Percentiles rank a stretch among this genome's conserved stretches.
Conservation (phyloP, 1,140 invertebrate genomes). For the Drosophila oshimai region DNA sequence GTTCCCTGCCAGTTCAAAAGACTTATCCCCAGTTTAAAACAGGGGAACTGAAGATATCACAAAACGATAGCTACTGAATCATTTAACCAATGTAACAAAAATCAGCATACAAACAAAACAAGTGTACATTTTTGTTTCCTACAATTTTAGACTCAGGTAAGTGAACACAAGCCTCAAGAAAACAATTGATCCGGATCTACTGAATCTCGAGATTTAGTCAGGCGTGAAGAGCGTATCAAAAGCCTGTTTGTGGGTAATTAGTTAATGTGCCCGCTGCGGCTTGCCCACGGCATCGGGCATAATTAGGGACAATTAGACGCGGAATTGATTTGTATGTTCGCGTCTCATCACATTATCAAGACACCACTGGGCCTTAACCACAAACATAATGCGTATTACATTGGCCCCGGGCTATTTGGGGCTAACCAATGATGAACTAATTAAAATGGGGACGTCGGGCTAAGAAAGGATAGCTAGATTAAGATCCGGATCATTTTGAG, state of each 20-base stretch:
- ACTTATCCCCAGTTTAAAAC: too few species aligned
- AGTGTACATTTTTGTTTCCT: too few species aligned
- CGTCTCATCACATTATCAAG: conserved; percentile 5
- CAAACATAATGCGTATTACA: conserved; percentile 14
- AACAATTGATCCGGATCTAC: too few species aligned
- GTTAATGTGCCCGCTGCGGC: conserved; percentile 10
- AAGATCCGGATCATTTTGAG: too few species aligned
- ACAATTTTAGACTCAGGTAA: too few species aligned
- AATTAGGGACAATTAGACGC: conserved; percentile 43
- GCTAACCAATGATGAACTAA: background rate
- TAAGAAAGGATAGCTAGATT: background rate
- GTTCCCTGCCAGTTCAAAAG: too few species aligned
- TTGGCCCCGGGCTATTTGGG: background rate
- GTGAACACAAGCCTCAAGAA: too few species aligned
- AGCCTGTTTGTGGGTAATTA: conserved; percentile 11
- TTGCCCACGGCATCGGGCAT: background rate
- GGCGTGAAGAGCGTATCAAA: background rate
- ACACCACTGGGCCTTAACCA: background rate
- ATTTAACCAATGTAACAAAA: too few species aligned
- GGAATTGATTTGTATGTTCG: conserved; percentile 11
- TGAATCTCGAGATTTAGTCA: too few species aligned
- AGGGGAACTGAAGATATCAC: too few species aligned
- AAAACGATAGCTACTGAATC: too few species aligned
- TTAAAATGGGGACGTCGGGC: background rate
- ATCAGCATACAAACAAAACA: too few species aligned